These are phyloP conservation scores for Andrena fulva DNA, from an alignment of 2,888 invertebrate species.

Conservation along the genomic window DNA sequence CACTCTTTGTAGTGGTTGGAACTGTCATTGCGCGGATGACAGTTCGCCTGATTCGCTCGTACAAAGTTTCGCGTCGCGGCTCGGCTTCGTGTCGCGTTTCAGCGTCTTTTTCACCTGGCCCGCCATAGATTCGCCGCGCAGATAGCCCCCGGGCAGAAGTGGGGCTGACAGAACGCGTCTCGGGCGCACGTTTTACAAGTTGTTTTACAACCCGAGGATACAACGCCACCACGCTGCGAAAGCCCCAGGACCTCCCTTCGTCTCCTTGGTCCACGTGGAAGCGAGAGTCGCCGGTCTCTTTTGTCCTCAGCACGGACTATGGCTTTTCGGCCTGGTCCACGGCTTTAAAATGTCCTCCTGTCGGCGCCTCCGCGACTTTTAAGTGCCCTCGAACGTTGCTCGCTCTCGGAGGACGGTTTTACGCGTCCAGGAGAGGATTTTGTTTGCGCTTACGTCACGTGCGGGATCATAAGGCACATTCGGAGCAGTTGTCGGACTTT, in stretches of 20 bases:
- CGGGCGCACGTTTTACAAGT: slow-evolving; percentile 82
- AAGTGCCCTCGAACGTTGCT: background rate
- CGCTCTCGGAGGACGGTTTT: slow-evolving; percentile 19
- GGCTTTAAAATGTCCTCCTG: slow-evolving; percentile 36
- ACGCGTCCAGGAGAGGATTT: background rate
- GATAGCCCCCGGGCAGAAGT: slow-evolving; percentile 70
- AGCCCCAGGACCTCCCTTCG: slow-evolving; percentile 52
- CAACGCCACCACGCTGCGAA: slow-evolving; percentile 69
- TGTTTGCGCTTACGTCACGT: background rate
- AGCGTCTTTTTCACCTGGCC: slow-evolving; percentile 35
- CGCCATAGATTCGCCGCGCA: slow-evolving; percentile 73
- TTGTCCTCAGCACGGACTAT: slow-evolving; percentile 59
- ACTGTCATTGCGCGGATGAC: background rate
- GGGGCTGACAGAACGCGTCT: slow-evolving; percentile 73
- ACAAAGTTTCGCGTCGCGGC: slow-evolving; percentile 34
- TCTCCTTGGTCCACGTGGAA: slow-evolving; percentile 30
- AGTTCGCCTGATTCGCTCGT: slow-evolving; percentile 3
- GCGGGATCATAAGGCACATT: background rate
- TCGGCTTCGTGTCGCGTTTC: slow-evolving; percentile 6
- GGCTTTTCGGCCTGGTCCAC: slow-evolving; percentile 33
- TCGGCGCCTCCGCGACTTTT: slow-evolving; percentile 45
- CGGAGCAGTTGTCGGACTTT: background rate
- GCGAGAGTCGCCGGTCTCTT: slow-evolving; percentile 61
- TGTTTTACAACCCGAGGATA: slow-evolving; percentile 80
- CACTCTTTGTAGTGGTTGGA: background rate